phyloP scores from a whole-genome alignment of 2,888 invertebrate species.

The Hecatera dysodea region DNA sequence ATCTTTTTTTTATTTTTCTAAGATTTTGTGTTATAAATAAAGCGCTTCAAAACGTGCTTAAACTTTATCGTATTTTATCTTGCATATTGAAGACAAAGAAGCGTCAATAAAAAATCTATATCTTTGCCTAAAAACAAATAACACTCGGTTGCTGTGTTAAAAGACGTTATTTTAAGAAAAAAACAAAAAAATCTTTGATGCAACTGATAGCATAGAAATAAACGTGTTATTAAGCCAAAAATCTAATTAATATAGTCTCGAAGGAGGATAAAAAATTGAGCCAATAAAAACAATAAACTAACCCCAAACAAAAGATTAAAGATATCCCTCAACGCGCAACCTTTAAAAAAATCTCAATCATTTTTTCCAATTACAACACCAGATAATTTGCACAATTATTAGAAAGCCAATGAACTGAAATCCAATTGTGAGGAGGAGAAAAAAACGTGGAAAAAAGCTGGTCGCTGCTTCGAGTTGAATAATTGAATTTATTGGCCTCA shows the following conservation, averaged over 20 bases:
- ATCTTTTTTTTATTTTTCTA: conserved; percentile 17
- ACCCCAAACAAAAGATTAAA: background rate
- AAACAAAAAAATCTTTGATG: no score
- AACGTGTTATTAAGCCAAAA: background rate
- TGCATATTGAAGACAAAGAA: background rate
- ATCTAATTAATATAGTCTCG: background rate
- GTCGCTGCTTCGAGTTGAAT: conserved; percentile 60
- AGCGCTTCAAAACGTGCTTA: background rate
- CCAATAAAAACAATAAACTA: background rate
- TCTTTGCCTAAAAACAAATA: no score
- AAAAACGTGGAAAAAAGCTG: conserved; percentile 51
- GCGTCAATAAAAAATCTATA: no score
- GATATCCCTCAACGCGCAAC: background rate
- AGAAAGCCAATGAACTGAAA: conserved; percentile 59
- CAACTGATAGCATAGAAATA: no score
- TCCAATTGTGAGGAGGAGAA: conserved; percentile 59
- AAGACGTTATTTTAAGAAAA: no score
- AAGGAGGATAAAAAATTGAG: background rate
- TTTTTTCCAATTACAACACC: conserved; percentile 30
- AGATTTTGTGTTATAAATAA: conserved; percentile 25
- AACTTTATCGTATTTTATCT: background rate
- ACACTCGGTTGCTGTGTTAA: no score
- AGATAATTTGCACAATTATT: conserved; percentile 46
- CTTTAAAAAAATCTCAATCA: background rate
- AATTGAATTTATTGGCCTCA: conserved; percentile 70